Evolutionary conservation across 2,888 invertebrate species (phyloP), one percentile per base, ranked within the genome.

Genomic region (Idaea straminata): DNA sequence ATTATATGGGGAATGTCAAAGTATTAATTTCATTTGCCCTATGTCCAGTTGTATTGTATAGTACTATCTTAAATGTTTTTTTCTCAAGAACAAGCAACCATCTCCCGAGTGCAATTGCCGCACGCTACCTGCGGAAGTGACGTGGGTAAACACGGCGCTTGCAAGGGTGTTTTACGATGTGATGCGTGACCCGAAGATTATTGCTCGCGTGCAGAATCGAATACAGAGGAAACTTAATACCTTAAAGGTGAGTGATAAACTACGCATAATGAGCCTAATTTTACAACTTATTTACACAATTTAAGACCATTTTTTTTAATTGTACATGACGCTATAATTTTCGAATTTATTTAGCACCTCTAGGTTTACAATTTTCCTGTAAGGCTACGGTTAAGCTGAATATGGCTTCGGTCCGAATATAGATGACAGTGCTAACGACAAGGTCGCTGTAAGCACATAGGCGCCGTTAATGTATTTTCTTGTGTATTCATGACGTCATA

Each of bases 221-320:
- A 96, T 98, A 81, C 97, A 98, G 88, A 94, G 96, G 80, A 98
- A 98, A 90, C 92, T 98, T 3, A 94, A 95, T 67, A 96, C 97
- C 67, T 96, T 98, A 73, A 97, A 96, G 92, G 95, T 96, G 80
- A 81, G 84, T 16, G 16, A 7, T 47, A 10, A 10, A 47, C 25
- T 25, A 25, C 3, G 25, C 25, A 25, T 25, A 25, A 25, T 25
- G 25, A 25, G 3, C 25, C 25, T 25, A 25, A 25, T 25, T 25
- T 25, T 25, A 25, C 25, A 25, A 25, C 2, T 25, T 25, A 25
- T 1, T 25, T 25, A 25, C 25, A 25, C 25, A 25, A 25, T 25
- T 25, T 25, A 25, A 3, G 25, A 25, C 1, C 25, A 25, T 25
- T 2, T 25, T 25, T 1, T 25, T 25, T 25, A 25, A 25, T 25